Evolutionary conservation across 2,888 invertebrate genomes (phyloP).

Genomic region (Chydorus sphaericus): DNA sequence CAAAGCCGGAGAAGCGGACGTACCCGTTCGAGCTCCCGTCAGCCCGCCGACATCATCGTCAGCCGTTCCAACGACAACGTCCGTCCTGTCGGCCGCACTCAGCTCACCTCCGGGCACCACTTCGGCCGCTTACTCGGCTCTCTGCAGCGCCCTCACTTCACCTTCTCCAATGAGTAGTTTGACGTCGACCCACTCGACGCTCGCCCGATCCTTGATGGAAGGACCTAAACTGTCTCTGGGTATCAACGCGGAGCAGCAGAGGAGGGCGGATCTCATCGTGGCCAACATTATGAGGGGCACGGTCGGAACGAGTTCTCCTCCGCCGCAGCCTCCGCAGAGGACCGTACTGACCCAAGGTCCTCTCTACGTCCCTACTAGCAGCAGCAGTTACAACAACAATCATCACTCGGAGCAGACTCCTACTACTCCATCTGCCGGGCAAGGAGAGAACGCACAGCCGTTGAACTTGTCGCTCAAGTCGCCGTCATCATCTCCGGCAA

Average conservation of each 20-base stretch:
- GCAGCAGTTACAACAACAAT: constrained; percentile 23
- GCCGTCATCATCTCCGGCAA: constrained; percentile 28
- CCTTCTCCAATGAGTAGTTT: constrained; percentile 29
- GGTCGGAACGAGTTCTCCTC: neutral
- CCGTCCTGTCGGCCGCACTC: constrained; percentile 25
- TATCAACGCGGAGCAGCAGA: constrained; percentile 72
- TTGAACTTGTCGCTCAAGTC: constrained; percentile 78
- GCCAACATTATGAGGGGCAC: constrained; percentile 67
- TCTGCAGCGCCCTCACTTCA: constrained; percentile 27
- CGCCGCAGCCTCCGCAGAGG: constrained; percentile 6
- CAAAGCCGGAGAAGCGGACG: constrained; percentile 17
- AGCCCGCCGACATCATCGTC: constrained; percentile 35
- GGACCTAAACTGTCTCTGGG: constrained; percentile 88
- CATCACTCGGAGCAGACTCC: constrained; percentile 23
- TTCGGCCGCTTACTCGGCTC: constrained; percentile 23
- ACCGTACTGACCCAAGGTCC: constrained; percentile 2
- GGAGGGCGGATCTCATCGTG: constrained; percentile 81
- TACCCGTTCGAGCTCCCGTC: constrained; percentile 18
- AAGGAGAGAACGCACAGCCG: constrained; percentile 42
- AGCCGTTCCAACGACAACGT: constrained; percentile 28
- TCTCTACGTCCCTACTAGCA: constrained; percentile 25
- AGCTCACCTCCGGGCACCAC: constrained; percentile 36
- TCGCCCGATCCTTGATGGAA: constrained; percentile 79
- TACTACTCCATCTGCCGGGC: constrained; percentile 27
- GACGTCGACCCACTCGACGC: constrained; percentile 73